phyloP scores from a whole-genome alignment of 2,888 invertebrate genomes.

The Peribatodes rhomboidaria region DNA sequence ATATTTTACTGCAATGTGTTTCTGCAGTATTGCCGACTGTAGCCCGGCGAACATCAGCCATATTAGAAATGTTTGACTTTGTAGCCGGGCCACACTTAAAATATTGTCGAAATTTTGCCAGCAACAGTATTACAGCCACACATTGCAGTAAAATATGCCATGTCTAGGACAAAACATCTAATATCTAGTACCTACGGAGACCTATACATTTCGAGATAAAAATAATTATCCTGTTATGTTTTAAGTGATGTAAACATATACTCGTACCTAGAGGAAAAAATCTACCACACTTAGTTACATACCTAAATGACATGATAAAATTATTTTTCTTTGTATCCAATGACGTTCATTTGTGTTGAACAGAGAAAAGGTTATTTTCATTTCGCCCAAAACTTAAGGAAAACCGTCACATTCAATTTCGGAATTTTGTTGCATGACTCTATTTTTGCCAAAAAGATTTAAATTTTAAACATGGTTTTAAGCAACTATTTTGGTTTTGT shows the following conservation, averaged over 20 bases:
- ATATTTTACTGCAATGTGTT: too few relatives aligned
- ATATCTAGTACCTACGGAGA: too few relatives aligned
- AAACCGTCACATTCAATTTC: slow-evolving; percentile 10
- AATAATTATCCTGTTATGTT: too few relatives aligned
- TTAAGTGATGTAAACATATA: not conserved
- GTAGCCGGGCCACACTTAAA: too few relatives aligned
- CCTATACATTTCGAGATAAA: too few relatives aligned
- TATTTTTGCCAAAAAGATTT: not conserved
- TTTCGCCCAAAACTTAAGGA: slow-evolving; percentile 17
- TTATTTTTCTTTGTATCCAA: not conserved
- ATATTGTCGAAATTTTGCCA: too few relatives aligned
- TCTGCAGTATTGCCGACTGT: too few relatives aligned
- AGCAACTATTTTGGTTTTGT: not conserved
- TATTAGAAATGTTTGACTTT: too few relatives aligned
- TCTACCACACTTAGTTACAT: not conserved
- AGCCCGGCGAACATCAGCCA: too few relatives aligned
- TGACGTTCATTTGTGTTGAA: slow-evolving; percentile 3
- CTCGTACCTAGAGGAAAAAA: not conserved
- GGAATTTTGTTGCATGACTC: slow-evolving; percentile 1
- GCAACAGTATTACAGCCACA: too few relatives aligned
- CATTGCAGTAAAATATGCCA: too few relatives aligned
- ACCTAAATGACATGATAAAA: not conserved
- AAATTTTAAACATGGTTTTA: not conserved
- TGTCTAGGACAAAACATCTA: too few relatives aligned
- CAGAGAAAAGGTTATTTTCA: slow-evolving; percentile 12